A percentile compares a stretch with the other conserved stretches of the same genome.
Conservation (phyloP, 2,888 invertebrate genomes). For the Buathra laborator region DNA sequence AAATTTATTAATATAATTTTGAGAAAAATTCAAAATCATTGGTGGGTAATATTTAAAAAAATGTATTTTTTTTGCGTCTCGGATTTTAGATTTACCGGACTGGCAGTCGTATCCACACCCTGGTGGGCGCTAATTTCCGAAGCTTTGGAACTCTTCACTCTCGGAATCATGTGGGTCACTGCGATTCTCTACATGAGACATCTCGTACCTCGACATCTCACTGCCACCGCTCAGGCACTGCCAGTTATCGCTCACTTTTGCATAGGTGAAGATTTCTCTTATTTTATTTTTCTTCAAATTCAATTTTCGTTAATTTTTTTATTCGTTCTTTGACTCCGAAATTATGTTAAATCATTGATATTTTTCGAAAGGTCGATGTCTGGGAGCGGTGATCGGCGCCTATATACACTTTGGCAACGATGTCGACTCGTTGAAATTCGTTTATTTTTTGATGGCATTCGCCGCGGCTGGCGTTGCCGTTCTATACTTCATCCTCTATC, state of each 20-base stretch:
- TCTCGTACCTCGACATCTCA: conserved; percentile 91
- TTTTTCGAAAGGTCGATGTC: conserved; percentile 88
- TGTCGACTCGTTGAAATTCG: conserved; percentile 85
- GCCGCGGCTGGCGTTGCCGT: conserved; percentile 89
- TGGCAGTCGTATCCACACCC: conserved; percentile 85
- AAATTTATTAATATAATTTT: conserved; percentile 68
- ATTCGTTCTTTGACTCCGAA: conserved; percentile 56
- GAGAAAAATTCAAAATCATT: neutral
- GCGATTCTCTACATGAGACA: conserved; percentile 93
- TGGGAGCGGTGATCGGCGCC: conserved; percentile 89
- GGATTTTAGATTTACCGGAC: conserved; percentile 77
- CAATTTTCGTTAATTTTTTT: neutral
- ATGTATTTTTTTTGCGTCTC: too few species aligned
- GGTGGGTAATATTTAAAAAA: too few species aligned
- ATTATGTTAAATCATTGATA: conserved; percentile 5
- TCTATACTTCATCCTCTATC: conserved; percentile 91
- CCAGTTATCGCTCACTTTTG: conserved; percentile 93
- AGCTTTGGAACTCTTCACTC: conserved; percentile 91
- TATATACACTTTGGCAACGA: conserved; percentile 84
- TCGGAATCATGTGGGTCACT: conserved; percentile 93
- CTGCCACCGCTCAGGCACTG: conserved; percentile 92
- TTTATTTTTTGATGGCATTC: conserved; percentile 89
- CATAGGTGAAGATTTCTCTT: conserved; percentile 86
- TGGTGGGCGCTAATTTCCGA: conserved; percentile 90
- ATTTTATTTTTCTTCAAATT: neutral